Evolutionary conservation across 2,888 invertebrate genomes (phyloP).

Genomic region (Myathropa florea): DNA sequence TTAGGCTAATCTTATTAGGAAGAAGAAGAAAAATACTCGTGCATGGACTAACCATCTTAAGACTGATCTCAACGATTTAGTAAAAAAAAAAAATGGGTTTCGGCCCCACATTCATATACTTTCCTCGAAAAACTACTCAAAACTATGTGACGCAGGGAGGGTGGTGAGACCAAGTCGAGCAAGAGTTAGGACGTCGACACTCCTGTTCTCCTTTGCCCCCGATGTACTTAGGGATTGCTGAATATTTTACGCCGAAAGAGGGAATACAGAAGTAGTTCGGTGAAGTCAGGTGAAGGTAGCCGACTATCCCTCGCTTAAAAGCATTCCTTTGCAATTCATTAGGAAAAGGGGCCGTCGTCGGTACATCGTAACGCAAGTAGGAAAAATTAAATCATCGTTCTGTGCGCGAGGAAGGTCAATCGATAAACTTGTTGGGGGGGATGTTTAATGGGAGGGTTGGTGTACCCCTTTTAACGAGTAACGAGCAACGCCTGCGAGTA

Average conservation of each 20-base stretch:
- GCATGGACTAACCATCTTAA: slow-evolving; percentile 70
- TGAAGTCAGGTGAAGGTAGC: background rate
- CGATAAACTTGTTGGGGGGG: slow-evolving; percentile 38
- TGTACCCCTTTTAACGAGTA: background rate
- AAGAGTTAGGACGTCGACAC: no score
- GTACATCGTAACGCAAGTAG: background rate
- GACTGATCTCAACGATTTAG: slow-evolving; percentile 75
- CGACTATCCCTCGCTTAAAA: slow-evolving; percentile 1
- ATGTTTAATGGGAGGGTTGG: background rate
- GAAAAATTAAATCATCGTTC: slow-evolving; percentile 22
- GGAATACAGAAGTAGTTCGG: background rate
- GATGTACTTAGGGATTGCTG: background rate
- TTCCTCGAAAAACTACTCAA: background rate
- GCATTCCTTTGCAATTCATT: slow-evolving; percentile 36
- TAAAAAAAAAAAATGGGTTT: slow-evolving; percentile 38
- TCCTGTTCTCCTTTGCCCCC: background rate
- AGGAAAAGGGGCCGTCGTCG: background rate
- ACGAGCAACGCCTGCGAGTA: background rate
- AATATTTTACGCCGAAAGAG: slow-evolving; percentile 21
- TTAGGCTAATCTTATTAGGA: slow-evolving; percentile 50
- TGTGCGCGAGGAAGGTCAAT: slow-evolving; percentile 50
- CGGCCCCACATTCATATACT: slow-evolving; percentile 3
- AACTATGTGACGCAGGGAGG: slow-evolving; percentile 25
- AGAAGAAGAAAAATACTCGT: slow-evolving; percentile 37
- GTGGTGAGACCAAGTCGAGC: no score